Evolutionary conservation across 1,140 invertebrate genomes (phyloP), one percentile per base, ranked within the genome.

Genomic region (Solenopsis invicta): DNA sequence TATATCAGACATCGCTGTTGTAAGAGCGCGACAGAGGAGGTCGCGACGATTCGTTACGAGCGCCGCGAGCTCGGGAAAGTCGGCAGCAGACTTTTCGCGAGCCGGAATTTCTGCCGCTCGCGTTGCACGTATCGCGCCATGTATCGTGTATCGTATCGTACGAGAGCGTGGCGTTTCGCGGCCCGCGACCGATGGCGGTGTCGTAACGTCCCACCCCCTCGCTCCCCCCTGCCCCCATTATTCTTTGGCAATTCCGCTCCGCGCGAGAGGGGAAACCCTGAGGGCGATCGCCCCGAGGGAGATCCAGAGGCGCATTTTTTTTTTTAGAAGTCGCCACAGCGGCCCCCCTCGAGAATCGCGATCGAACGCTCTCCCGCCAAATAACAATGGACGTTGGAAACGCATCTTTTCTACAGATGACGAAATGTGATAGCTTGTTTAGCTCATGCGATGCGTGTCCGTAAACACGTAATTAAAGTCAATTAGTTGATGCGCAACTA

Each of bases 121-220:
- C 10, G 52, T 18, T 29, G 18, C 34, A 10, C 16, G 52, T 37
- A 21, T n/a, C 18, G 29, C 34, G 13, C 37, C 62, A 10, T 67
- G 2, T 59, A 59, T 59, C 56, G 8, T 37, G 4, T 52, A 78
- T 61, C 56, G 18, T 61, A 16, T n/a, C 45, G 29, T 45, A 37
- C 37, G 77, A 52, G 62, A 82, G 52, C 37, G 80, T 61, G 21
- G 48, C 13, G 67, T 61, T 82, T 82, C 67, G 80, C 21, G 12
- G 66, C 16, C 45, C 61, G 76, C 52, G 18, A 72, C 66, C 71
- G 52, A 82, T 59, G 9, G 18, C 52, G 52, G 72, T 82, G 67
- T 82, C 67, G 52, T 74, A 74, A 82, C 18, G 29, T 48, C n/a
- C 34, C n/a, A 16, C 41, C 67, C 37, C 16, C 52, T 16, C 29